Evolutionary conservation across 2,113 vertebrate species (phyloP).

Genomic region (Phalacrocorax carbo): DNA sequence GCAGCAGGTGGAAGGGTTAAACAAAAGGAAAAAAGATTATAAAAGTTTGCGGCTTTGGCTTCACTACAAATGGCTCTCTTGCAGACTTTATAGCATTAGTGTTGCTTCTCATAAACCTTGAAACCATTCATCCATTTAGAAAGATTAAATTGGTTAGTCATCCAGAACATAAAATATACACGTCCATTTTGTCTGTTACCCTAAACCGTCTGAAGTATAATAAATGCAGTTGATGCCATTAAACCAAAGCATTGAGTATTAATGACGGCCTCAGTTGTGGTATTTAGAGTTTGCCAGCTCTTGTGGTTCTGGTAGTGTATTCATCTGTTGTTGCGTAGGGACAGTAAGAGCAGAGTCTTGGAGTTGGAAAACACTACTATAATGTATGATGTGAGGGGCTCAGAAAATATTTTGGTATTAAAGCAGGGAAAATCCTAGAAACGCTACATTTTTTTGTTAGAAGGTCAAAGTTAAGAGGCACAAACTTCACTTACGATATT

Average conservation of each 20-base stretch:
- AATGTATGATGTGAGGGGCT: slow-evolving; percentile 13
- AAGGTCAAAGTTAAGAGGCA: not conserved
- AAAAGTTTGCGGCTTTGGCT: slow-evolving; percentile 59
- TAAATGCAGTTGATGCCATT: slow-evolving; percentile 18
- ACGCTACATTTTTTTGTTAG: not conserved
- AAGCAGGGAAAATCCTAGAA: not conserved
- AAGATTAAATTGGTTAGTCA: slow-evolving; percentile 66
- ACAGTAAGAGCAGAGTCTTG: not conserved
- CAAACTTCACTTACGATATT: not conserved
- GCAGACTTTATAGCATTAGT: slow-evolving; percentile 63
- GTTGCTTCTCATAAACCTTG: slow-evolving; percentile 62
- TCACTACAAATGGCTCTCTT: slow-evolving; percentile 59
- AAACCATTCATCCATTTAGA: slow-evolving; percentile 64
- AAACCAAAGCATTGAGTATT: not conserved
- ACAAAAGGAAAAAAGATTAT: slow-evolving; percentile 64
- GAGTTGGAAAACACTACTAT: not conserved
- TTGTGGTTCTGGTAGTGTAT: not conserved
- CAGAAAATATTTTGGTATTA: slow-evolving; percentile 2
- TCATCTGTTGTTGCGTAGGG: slow-evolving; percentile 29
- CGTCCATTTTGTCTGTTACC: slow-evolving; percentile 55
- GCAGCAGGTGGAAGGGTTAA: slow-evolving; percentile 67
- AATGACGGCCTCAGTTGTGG: slow-evolving; percentile 8
- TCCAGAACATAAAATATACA: slow-evolving; percentile 56
- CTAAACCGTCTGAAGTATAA: slow-evolving; percentile 21
- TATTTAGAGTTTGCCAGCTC: slow-evolving; percentile 15